Percentiles rank a stretch among this genome's conserved stretches.
Evolutionary conservation across 2,888 invertebrate genomes (phyloP).

Genomic region (Griposia aprilina): DNA sequence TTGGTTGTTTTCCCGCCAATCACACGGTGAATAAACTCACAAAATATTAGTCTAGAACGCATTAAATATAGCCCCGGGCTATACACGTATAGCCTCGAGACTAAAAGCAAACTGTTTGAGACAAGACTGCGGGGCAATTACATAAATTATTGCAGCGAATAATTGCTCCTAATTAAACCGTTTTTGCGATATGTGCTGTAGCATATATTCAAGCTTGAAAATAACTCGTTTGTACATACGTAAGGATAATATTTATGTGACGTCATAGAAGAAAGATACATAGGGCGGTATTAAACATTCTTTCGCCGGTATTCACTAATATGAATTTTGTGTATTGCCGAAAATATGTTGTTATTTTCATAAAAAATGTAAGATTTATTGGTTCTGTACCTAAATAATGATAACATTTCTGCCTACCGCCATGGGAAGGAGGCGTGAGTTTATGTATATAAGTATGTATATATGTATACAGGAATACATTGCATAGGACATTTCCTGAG

Average conservation of each 20-base stretch:
- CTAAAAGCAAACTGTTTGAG: constrained; percentile 36
- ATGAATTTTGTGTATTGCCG: constrained; percentile 17
- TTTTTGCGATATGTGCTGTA: constrained; percentile 33
- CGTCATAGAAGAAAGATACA: constrained; percentile 33
- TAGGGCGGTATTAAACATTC: constrained; percentile 43
- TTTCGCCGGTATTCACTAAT: constrained; percentile 22
- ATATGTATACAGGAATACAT: background rate
- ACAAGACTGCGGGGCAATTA: constrained; percentile 60
- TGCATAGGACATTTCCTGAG: background rate
- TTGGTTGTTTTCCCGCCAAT: background rate
- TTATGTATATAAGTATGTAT: background rate
- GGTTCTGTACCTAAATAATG: background rate
- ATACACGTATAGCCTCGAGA: background rate
- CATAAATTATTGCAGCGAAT: constrained; percentile 62
- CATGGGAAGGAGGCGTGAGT: too few relatives aligned
- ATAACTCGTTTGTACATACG: constrained; percentile 13
- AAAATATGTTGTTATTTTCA: constrained; percentile 9
- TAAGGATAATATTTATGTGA: constrained; percentile 16
- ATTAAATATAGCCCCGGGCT: constrained; percentile 8
- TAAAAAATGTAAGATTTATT: background rate
- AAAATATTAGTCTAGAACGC: constrained; percentile 15
- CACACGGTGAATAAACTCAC: constrained; percentile 3
- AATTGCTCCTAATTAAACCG: constrained; percentile 64
- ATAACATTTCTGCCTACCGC: too few relatives aligned
- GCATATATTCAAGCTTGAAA: constrained; percentile 23